These are phyloP conservation scores for Lomographa bimaculata DNA, from an alignment of 2,888 invertebrate species.

Conservation along the genomic window DNA sequence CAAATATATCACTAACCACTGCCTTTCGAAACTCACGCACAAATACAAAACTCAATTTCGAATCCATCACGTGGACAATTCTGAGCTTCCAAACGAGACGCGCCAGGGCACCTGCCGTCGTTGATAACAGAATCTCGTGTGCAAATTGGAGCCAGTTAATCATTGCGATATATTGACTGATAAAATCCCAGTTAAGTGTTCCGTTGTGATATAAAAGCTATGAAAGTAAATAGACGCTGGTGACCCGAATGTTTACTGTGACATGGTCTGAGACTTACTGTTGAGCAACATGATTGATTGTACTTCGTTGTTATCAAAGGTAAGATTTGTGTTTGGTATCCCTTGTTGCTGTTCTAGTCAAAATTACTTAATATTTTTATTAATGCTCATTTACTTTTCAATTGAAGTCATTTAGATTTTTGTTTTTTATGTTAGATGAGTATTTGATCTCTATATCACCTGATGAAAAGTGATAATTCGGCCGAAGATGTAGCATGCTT, in stretches of 20 bases:
- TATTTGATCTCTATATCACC: no score
- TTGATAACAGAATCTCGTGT: constrained; percentile 48
- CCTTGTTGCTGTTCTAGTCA: not conserved
- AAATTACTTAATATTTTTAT: no score
- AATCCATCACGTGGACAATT: no score
- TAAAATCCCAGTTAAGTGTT: constrained; percentile 32
- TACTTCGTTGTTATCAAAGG: constrained; percentile 26
- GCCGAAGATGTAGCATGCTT: no score
- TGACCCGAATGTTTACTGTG: constrained; percentile 11
- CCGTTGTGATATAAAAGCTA: constrained; percentile 28
- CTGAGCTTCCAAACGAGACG: no score
- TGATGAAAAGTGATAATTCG: no score
- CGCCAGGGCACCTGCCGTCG: constrained; percentile 46
- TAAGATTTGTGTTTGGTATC: constrained; percentile 16
- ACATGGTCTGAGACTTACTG: constrained; percentile 14
- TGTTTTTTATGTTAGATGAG: no score
- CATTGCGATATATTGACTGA: constrained; percentile 31
- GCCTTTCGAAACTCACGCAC: constrained; percentile 20
- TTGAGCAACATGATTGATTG: constrained; percentile 26
- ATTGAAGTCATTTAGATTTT: no score
- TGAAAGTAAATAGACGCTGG: constrained; percentile 25
- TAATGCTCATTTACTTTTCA: no score
- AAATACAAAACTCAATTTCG: constrained; percentile 1
- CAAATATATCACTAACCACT: constrained; percentile 17
- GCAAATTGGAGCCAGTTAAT: constrained; percentile 31